These are phyloP conservation scores for Pheosia tremula DNA, from an alignment of 2,888 invertebrate species.

Conservation along the genomic window DNA sequence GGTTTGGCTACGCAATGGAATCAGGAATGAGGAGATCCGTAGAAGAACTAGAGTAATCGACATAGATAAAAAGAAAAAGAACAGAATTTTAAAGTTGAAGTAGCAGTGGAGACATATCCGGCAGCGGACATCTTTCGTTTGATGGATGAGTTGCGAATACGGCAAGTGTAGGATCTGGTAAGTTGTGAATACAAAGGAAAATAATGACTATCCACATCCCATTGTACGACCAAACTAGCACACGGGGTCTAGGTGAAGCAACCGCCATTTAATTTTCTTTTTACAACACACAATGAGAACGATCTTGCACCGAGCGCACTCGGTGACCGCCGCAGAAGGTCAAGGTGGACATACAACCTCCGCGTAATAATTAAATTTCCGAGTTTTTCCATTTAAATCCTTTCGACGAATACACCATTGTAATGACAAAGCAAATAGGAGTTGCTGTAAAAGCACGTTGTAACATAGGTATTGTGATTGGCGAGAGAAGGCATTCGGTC, in stretches of 20 bases:
- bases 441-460: slow-evolving; percentile 37
- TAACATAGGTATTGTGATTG: slow-evolving; percentile 28
- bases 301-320: slow-evolving; percentile 4
- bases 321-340: slow-evolving; percentile 8
- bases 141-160: too few species aligned
- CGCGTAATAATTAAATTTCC: slow-evolving; percentile 12
- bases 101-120: too few species aligned
- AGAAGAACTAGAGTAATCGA: too few species aligned
- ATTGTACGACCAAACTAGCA: neutral
- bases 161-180: too few species aligned
- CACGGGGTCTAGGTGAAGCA: slow-evolving; percentile 3
- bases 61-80: too few species aligned
- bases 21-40: too few species aligned
- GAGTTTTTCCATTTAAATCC: slow-evolving; percentile 17
- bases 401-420: slow-evolving; percentile 17
- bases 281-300: neutral
- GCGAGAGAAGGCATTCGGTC: slow-evolving; percentile 49
- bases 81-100: too few species aligned
- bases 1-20: too few species aligned
- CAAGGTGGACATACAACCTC: slow-evolving; percentile 19
- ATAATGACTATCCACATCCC: neutral
- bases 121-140: too few species aligned
- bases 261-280: slow-evolving; percentile 1
- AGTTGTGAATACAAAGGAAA: too few species aligned
- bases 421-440: slow-evolving; percentile 26